phyloP scores from a whole-genome alignment of 2,113 vertebrate species.

The Bubo bubo region DNA sequence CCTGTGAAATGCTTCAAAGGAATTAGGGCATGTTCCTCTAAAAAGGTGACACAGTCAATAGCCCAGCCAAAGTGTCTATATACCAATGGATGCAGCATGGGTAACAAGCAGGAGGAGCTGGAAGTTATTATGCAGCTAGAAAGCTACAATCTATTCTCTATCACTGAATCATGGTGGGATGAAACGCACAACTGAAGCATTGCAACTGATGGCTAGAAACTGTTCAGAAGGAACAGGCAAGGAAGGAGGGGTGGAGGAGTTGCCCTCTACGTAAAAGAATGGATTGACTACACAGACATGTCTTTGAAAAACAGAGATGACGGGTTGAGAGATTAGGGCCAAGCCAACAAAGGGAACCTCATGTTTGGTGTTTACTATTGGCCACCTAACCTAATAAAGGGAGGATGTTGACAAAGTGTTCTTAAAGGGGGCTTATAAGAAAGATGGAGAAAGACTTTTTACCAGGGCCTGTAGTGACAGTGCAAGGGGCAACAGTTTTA shows the following conservation, averaged over 20 bases:
- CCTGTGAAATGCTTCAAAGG: not conserved
- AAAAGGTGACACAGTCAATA: not conserved
- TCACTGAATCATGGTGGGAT: rapidly evolving
- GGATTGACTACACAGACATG: not conserved
- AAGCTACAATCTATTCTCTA: rapidly evolving
- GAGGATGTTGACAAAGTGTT: not conserved
- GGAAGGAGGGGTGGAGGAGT: not conserved
- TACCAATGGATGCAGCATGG: rapidly evolving
- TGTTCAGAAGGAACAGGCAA: not conserved
- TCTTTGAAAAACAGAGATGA: not conserved
- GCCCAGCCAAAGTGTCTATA: not conserved
- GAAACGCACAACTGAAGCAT: not conserved
- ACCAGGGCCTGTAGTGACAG: not conserved
- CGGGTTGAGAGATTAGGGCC: not conserved
- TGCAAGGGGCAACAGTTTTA: not conserved
- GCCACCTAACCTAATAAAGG: not conserved
- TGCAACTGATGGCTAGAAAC: not conserved
- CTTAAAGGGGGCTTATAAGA: not conserved
- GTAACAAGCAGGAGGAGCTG: not conserved
- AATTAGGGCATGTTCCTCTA: not conserved
- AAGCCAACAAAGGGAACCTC: not conserved
- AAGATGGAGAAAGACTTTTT: not conserved
- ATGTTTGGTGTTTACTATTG: not conserved
- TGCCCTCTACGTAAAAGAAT: not conserved
- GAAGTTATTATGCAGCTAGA: not conserved